Base-by-base conservation (phyloP, 2,113 vertebrate genomes). In the Ammospiza nelsoni region DNA sequence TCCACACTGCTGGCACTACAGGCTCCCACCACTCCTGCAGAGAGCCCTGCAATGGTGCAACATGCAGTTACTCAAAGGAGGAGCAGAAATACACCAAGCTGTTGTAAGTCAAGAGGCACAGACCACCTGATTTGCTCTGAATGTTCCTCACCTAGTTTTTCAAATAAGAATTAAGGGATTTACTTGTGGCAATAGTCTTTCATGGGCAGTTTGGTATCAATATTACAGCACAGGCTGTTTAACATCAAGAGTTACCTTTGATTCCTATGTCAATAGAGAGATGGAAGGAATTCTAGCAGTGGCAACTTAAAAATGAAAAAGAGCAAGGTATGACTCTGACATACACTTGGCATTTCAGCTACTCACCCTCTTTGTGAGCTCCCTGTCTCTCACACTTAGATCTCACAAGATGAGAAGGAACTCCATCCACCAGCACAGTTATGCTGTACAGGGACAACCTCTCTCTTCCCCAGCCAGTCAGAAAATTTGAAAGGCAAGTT, bases 401-500 rank as follows among this genome's bases (percentile, higher is more conserved):
- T 91, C 67, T 84, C 63, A 44, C 71, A 55, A 48, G 68, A 79
- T 31, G 62, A 91, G 72, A 76, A 68, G 72, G 80, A 96, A 74
- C 67, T 73, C 80, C 95, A 78, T 52, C 54, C 37, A 72, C 75
- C 76, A 77, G 91, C 78, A 94, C n/a, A 92, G 84, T 73, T 96
- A 89, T 1, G 9, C 33, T 49, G 88, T 54, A 80, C 82, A 61
- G 25, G 66, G 46, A 76, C 52, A 94, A 66, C 15, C 72, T 89
- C 94, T 91, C 94, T 90, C 35, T 66, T 94, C 79, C 84, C 67
- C 69, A 95, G 85, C 21, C 58, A 87, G 21, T n/a, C 55, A 31
- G 22, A 58, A 92, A 87, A 90, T 75, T 87, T 94, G 77, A 95
- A 94, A 97, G 65, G 87, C 80, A 88, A 87, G 72, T 90, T 94